These are phyloP conservation scores for Theropithecus gelada DNA, from an alignment of 2,113 vertebrate species.

Conservation along the genomic window DNA sequence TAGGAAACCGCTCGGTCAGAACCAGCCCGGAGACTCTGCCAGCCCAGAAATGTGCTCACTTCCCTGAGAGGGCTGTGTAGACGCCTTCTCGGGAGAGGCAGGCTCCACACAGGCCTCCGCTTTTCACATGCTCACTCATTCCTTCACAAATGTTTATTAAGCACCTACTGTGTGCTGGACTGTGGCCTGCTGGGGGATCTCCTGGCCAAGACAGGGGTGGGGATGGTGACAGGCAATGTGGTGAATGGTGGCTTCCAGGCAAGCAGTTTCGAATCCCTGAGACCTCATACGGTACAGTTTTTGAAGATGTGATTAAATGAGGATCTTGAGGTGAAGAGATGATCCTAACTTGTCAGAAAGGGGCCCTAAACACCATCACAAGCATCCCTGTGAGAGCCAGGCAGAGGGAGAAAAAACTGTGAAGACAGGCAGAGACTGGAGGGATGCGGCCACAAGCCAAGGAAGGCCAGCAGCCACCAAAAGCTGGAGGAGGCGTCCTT, in stretches of 20 bases:
- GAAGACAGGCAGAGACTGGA: neutral
- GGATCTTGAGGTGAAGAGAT: neutral
- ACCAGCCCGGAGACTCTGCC: neutral
- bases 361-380: fast-evolving
- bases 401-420: neutral
- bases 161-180: neutral
- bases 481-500: neutral
- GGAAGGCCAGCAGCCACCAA: neutral
- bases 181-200: neutral
- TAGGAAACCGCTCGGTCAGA: fast-evolving
- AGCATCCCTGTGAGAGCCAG: neutral
- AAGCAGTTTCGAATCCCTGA: fast-evolving
- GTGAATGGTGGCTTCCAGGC: fast-evolving
- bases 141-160: neutral
- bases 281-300: fast-evolving
- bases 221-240: no score
- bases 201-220: neutral
- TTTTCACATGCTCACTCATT: fast-evolving
- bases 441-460: fast-evolving
- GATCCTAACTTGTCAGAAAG: fast-evolving
- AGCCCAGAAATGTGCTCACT: fast-evolving
- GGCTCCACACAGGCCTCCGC: neutral
- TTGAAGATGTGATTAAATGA: neutral
- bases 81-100: neutral
- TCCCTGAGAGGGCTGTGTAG: fast-evolving